Evolutionary conservation across 2,797 vertebrate species (phyloP), one percentile per base, ranked within the genome.

Genomic region (Muraenolepis orangiensis): DNA sequence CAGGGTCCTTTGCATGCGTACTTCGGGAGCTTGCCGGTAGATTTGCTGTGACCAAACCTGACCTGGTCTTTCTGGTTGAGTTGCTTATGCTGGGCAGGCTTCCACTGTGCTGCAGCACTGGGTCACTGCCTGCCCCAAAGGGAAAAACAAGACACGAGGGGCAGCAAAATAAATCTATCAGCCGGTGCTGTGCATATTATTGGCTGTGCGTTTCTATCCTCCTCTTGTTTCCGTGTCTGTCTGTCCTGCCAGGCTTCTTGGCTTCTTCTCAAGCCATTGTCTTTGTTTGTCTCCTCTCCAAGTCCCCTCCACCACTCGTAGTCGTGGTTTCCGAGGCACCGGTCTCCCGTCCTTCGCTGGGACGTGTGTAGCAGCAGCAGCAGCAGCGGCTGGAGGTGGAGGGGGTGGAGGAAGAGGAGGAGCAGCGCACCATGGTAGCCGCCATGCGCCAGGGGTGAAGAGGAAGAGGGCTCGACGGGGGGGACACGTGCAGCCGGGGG

Each of bases 361-460:
- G 46, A 51, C 46, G 18, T 51, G 18, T 51, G 46, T 51, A 20
- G 18, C 18, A 42, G 40, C 3, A 5, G 13, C 14, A 16, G 46
- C 18, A 20, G 46, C 18, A 5, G 46, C 10, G 51, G 51, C 51
- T 10, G 51, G 7, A 26, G 51, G 5, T 8, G 51, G 51, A 61
- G 20, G 6, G 11, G 36, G 6, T 6, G 36, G 36, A 38, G 36
- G 6, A 38, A 10, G 6, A 38, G 36, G 36, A 38, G 36, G 6
- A 10, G 51, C n/a, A 23, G 51, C n/a, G n/a, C n/a, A n/a, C 26
- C 51, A 14, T 67, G 66, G 34, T 64, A 29, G 75, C 73, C 74
- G 83, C 80, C 88, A 94, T 94, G 93, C 77, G 72, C 83, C 86
- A 85, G 78, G 90, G 87, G 90, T 93, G 90, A 92, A 84, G 78